Conservation (phyloP, 2,113 vertebrate genomes). For the Apus apus region DNA sequence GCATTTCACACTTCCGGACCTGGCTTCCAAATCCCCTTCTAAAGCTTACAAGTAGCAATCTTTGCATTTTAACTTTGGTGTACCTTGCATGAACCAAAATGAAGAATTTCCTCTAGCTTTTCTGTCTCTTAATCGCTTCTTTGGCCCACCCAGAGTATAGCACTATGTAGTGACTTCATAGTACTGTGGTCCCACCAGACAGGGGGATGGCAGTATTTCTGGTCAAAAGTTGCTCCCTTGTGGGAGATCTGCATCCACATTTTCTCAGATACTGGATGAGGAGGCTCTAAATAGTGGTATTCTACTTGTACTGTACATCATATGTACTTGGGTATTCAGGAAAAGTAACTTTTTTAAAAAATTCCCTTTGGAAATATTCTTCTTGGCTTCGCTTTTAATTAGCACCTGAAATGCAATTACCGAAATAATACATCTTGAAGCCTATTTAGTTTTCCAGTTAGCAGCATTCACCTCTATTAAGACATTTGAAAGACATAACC, state of each 20-base stretch:
- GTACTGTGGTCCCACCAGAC: background rate
- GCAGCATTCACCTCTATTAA: slow-evolving; percentile 52
- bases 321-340: background rate
- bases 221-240: background rate
- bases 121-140: background rate
- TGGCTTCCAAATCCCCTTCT: background rate
- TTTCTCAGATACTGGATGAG: background rate
- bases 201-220: background rate
- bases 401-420: slow-evolving; percentile 46
- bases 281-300: background rate
- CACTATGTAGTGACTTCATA: background rate
- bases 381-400: slow-evolving; percentile 57
- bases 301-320: background rate
- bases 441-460: slow-evolving; percentile 50
- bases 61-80: background rate
- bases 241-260: fast-evolving
- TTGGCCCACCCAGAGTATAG: background rate
- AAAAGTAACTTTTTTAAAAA: background rate
- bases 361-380: slow-evolving; percentile 28
- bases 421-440: slow-evolving; percentile 56
- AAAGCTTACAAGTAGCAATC: background rate
- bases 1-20: background rate
- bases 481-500: slow-evolving; percentile 57
- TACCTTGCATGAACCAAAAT: background rate
- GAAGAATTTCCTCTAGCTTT: background rate